Evolutionary conservation across 2,113 vertebrate genomes (phyloP).

Genomic region (Hydrolagus affinis): DNA sequence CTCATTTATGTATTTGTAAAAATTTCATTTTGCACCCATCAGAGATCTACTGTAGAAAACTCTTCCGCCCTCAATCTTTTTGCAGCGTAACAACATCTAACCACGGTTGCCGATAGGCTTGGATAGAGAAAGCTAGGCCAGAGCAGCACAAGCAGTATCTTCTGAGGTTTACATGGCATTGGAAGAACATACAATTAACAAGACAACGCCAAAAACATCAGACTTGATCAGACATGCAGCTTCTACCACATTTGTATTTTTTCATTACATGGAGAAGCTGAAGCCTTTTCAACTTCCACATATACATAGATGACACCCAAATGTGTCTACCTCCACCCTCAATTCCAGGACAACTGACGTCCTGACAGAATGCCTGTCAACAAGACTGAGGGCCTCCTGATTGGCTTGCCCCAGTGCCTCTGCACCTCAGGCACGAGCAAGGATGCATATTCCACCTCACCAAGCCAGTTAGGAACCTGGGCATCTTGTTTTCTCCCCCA

Average conservation of each 20-base stretch:
- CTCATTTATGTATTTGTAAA: neutral
- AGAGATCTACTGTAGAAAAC: neutral
- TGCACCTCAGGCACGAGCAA: too few species aligned
- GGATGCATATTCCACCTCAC: too few species aligned
- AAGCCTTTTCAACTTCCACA: neutral
- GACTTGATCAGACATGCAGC: neutral
- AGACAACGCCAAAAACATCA: neutral
- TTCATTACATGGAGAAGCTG: neutral
- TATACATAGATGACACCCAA: too few species aligned
- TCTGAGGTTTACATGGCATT: neutral
- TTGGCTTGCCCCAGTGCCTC: too few species aligned
- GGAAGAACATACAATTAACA: neutral
- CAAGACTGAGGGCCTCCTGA: too few species aligned
- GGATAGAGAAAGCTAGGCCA: neutral
- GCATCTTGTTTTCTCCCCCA: too few species aligned
- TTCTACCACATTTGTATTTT: neutral
- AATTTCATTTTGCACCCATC: neutral
- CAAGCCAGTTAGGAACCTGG: too few species aligned
- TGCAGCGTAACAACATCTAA: neutral
- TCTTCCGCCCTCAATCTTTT: neutral
- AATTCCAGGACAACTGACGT: too few species aligned
- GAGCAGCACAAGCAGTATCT: neutral
- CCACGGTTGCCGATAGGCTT: neutral
- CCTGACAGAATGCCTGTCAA: too few species aligned
- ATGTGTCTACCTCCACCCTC: too few species aligned